Evolutionary conservation across 1,140 invertebrate genomes (phyloP).

Genomic region (Cylas formicarius): DNA sequence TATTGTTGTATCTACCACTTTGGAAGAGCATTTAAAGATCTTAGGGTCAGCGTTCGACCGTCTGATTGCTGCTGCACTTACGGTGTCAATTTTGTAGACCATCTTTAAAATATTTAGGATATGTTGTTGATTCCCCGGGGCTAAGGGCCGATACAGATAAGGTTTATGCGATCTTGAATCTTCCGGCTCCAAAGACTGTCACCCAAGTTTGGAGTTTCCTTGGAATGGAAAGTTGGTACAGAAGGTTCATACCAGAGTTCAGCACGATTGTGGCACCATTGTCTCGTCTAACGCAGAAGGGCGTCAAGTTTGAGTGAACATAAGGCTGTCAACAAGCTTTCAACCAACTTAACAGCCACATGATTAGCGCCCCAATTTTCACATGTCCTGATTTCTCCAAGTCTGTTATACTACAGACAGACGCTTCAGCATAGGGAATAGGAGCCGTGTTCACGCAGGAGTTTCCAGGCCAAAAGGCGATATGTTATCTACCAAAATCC

Average conservation of each 20-base stretch:
- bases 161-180: constrained; percentile 30
- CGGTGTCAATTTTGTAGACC: constrained; percentile 2
- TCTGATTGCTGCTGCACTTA: constrained; percentile 9
- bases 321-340: background rate
- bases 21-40: constrained; percentile 13
- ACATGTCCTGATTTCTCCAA: constrained; percentile 23
- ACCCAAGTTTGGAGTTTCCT: constrained; percentile 37
- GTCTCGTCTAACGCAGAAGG: constrained; percentile 25
- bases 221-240: constrained; percentile 42
- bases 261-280: constrained; percentile 35
- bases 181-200: constrained; percentile 22
- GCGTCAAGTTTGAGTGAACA: background rate
- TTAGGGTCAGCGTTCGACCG: constrained; percentile 13
- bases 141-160: constrained; percentile 24
- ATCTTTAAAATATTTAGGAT: constrained; percentile 32
- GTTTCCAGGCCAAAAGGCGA: constrained; percentile 8
- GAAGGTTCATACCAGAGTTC: constrained; percentile 43
- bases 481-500: constrained; percentile 30
- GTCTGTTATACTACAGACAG: constrained; percentile 29
- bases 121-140: constrained; percentile 30
- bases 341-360: constrained; percentile 3
- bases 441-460: no score
- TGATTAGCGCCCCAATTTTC: constrained; percentile 11
- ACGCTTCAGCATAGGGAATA: constrained; percentile 24
- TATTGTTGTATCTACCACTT: constrained; percentile 20